Conservation (phyloP, 2,888 invertebrate species). For the Tricholauxania praeusta region DNA sequence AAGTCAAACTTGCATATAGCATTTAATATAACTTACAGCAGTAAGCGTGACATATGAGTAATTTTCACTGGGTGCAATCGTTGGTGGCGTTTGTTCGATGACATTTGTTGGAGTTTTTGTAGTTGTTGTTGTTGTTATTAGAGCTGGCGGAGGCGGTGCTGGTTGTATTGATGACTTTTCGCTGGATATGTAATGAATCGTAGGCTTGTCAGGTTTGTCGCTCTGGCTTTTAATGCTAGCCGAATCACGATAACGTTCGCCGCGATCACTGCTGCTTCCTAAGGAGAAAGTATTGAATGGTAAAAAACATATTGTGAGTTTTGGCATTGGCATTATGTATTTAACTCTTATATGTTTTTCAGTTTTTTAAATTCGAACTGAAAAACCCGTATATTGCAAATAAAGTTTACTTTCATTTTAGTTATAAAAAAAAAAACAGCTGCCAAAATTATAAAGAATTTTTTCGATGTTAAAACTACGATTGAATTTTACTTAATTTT, state of each 20-base stretch:
- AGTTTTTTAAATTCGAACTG: too few relatives aligned
- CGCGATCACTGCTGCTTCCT: slow-evolving; percentile 61
- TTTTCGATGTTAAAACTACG: too few relatives aligned
- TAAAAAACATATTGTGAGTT: background rate
- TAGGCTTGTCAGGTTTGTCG: slow-evolving; percentile 54
- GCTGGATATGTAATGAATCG: slow-evolving; percentile 73
- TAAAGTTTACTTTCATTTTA: too few relatives aligned
- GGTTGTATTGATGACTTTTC: slow-evolving; percentile 60
- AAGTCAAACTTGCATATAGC: slow-evolving; percentile 16
- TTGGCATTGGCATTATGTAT: too few relatives aligned
- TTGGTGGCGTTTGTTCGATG: slow-evolving; percentile 51
- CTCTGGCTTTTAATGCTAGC: slow-evolving; percentile 59
- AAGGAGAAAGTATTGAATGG: slow-evolving; percentile 24
- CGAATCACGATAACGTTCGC: slow-evolving; percentile 59
- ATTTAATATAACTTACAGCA: slow-evolving; percentile 69
- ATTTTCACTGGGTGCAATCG: slow-evolving; percentile 72
- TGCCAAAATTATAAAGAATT: too few relatives aligned
- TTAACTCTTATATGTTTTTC: too few relatives aligned
- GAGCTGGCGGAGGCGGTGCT: slow-evolving; percentile 37
- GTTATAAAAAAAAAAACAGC: too few relatives aligned
- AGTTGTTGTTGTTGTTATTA: slow-evolving; percentile 39
- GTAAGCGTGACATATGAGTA: slow-evolving; percentile 89
- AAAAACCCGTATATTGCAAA: too few relatives aligned
- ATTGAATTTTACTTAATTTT: too few relatives aligned
- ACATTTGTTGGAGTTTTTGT: slow-evolving; percentile 17